Base-by-base conservation (phyloP, 2,113 vertebrate genomes). In the Trematocara zebra region DNA sequence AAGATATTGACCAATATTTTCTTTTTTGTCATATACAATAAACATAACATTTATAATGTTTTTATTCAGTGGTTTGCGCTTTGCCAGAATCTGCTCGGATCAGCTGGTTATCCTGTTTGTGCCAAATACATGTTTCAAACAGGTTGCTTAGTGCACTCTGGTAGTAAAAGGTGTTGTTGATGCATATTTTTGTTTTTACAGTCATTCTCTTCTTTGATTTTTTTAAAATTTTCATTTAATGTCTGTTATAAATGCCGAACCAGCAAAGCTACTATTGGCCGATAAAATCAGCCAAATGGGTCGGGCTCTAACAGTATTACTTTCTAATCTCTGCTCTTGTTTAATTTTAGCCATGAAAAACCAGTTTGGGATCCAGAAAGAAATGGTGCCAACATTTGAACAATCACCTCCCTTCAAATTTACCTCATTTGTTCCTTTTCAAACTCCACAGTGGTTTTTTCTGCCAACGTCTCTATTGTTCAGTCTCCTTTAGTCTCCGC, bases 51-150 rank as follows among this genome's bases (percentile, higher is more conserved):
- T 74, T 74, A 17, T 47, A 17, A 44, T 26, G 40, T 11, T 28
- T 44, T 74, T 74, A 26, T 47, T 28, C 15, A 18, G 40, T 74
- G 8, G 8, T 74, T 74, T 47, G 26, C 2, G 0, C n/a, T 69
- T 20, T 0, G 2, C 35, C n/a, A 42, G 0, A 40, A 23, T 40
- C 64, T 69, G 7, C n/a, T 67, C 0, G 1, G 61, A 67, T 67
- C 2, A 67, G 35, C 35, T 23, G 64, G 0, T 69, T 42, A 14
- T 23, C 4, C n/a, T 42, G 35, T 69, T 69, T 37, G 6, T 67
- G 33, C n/a, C 35, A 42, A 69, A 42, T 3, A 69, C 0, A 0
- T 8, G 64, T 42, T 42, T 23, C 64, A 37, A 26, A 47, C 67
- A 28, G 37, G 40, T 28, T 74, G 14, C 42, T 47, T 3, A 5